Percentiles rank a stretch among this genome's conserved stretches.
Conservation (phyloP, 1,140 invertebrate species). For the Diachasmimorpha longicaudata region DNA sequence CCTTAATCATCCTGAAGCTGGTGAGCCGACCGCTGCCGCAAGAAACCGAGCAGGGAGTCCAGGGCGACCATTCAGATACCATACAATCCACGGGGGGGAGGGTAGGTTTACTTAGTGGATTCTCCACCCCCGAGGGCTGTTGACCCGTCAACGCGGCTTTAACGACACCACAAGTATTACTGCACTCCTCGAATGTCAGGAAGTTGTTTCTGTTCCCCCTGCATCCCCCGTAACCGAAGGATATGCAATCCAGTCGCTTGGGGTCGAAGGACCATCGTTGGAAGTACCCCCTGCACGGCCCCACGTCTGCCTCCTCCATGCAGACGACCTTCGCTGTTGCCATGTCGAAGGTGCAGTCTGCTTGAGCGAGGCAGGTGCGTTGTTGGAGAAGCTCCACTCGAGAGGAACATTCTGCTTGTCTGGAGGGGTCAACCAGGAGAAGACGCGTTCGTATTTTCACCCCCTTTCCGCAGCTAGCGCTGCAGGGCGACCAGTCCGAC, state of each 20-base stretch:
- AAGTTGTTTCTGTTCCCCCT: conserved; percentile 91
- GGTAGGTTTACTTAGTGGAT: neutral
- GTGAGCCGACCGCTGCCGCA: conserved; percentile 72
- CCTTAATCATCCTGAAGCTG: conserved; percentile 68
- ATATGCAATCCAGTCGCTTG: conserved; percentile 74
- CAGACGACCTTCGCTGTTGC: conserved; percentile 82
- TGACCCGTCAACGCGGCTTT: conserved; percentile 32
- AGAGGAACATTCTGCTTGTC: conserved; percentile 66
- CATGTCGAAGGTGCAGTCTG: conserved; percentile 75
- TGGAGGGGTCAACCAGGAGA: conserved; percentile 67
- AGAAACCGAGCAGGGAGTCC: conserved; percentile 75
- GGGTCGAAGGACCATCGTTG: conserved; percentile 84
- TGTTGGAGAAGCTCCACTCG: conserved; percentile 71
- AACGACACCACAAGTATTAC: conserved; percentile 71
- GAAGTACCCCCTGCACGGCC: conserved; percentile 84
- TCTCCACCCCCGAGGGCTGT: neutral
- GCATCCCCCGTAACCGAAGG: conserved; percentile 89
- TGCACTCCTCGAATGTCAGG: conserved; percentile 77
- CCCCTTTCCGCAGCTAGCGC: conserved; percentile 74
- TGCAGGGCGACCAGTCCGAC: conserved; percentile 78
- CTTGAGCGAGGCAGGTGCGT: conserved; percentile 68
- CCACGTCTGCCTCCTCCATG: conserved; percentile 73
- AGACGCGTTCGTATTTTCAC: conserved; percentile 74
- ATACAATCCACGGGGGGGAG: conserved; percentile 65
- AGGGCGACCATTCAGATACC: conserved; percentile 75